Evolutionary conservation across 1,140 invertebrate genomes (phyloP), one percentile per base, ranked within the genome.

Genomic region (Hycleus phaleratus): DNA sequence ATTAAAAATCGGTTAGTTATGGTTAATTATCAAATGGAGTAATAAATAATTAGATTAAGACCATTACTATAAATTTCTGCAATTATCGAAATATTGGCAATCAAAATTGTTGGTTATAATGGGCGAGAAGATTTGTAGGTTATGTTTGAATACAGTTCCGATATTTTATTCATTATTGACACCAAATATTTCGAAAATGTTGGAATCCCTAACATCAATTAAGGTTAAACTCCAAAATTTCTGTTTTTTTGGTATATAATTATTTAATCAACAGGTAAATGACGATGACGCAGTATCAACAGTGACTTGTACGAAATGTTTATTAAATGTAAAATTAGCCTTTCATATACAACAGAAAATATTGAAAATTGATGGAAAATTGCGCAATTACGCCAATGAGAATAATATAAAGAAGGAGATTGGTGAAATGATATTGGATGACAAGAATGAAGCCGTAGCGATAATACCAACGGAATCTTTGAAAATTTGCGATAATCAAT

Each of bases 241-340:
- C 10, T 26, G 25, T 43, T 47, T 39, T 18, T 48, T 55, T 10
- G 26, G 4, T n/a, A 12, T 42, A 11, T 1, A 39, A 39, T 7
- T 1, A 1, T 4, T 32, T 10, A 45, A 26, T 46, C 44, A 32
- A 11, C 39, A 55, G 52, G 32, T 55, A 24, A 46, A 55, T n/a
- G 11, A 32, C n/a, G 47, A 26, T 55, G 52, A 55, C 24, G 45
- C 18, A 24, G 7, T 51, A 12, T 46, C 52, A 39, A 46, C 52
- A 3, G 32, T 55, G 11, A 39, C 18, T 46, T 55, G 52, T 11
- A 32, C 38, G 12, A 55, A 55, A 55, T 55, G 52, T 39, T 46
- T 46, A 25, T 38, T 55, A 4, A 55, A 55, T 47, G 47, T 55
- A 24, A 55, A 55, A 46, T 46, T 55, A 3, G 52, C 52, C 24